Percentiles rank a stretch among this genome's conserved stretches.
Evolutionary conservation across 2,888 invertebrate genomes (phyloP).

Genomic region (Poecilus cupreus): DNA sequence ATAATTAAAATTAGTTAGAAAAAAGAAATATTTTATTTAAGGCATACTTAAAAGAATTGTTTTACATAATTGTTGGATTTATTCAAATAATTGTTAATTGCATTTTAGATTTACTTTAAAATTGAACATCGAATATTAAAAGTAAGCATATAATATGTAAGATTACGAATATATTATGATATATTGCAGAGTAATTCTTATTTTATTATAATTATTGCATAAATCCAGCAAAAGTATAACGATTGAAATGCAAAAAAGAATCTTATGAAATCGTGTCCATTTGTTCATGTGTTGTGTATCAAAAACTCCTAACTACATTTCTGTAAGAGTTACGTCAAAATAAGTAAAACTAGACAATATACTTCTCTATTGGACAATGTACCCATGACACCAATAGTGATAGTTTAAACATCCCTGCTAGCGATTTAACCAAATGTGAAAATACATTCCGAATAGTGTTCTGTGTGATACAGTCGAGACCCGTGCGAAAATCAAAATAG

Average conservation of each 20-base stretch:
- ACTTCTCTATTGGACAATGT: constrained; percentile 56
- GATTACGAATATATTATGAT: background rate
- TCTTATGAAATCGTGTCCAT: constrained; percentile 58
- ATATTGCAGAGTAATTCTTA: background rate
- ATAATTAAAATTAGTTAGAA: too few relatives aligned
- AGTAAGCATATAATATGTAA: background rate
- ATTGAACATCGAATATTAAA: constrained; percentile 25
- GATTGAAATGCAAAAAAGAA: constrained; percentile 37
- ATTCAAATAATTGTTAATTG: constrained; percentile 1
- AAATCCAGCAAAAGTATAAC: constrained; percentile 41
- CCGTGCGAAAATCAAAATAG: constrained; percentile 44
- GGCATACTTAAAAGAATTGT: background rate
- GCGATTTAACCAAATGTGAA: constrained; percentile 13
- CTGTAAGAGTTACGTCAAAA: constrained; percentile 46
- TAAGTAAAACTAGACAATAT: constrained; percentile 57
- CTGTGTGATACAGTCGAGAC: constrained; percentile 43
- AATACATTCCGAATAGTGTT: constrained; percentile 52
- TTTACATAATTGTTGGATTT: constrained; percentile 13
- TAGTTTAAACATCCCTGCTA: constrained; percentile 48
- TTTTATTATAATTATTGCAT: constrained; percentile 6
- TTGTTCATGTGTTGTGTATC: constrained; percentile 49
- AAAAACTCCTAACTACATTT: constrained; percentile 21
- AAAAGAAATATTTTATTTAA: too few relatives aligned
- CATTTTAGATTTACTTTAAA: background rate
- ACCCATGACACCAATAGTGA: constrained; percentile 59